phyloP scores from a whole-genome alignment of 2,797 vertebrate species.

The Pseudomugil tenellus region DNA sequence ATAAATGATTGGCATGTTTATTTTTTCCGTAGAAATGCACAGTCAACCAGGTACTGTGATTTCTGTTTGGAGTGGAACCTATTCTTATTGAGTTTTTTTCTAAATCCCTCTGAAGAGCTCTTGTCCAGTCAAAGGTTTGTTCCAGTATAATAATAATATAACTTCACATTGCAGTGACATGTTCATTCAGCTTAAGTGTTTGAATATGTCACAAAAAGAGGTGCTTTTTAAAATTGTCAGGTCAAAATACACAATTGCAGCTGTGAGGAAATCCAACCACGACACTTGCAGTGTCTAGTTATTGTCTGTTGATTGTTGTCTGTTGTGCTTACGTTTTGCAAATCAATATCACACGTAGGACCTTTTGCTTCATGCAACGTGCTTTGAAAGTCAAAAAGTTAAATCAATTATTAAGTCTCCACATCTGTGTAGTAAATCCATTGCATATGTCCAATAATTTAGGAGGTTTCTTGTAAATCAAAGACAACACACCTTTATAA shows the following conservation, averaged over 20 bases:
- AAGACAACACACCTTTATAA: neutral
- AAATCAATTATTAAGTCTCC: neutral
- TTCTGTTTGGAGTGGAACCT: neutral
- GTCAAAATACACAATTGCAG: neutral
- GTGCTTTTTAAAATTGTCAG: neutral
- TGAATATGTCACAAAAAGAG: neutral
- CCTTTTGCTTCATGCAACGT: neutral
- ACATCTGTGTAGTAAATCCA: neutral
- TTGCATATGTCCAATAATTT: neutral
- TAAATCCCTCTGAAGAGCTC: neutral
- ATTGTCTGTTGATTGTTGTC: neutral
- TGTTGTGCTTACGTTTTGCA: neutral
- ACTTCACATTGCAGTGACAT: neutral
- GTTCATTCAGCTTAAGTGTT: neutral
- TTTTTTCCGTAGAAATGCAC: neutral
- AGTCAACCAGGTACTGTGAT: neutral
- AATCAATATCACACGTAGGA: neutral
- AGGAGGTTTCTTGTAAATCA: neutral
- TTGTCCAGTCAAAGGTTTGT: slow-evolving; percentile 9
- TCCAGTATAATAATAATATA: neutral
- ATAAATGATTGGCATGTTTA: neutral
- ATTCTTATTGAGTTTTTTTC: slow-evolving; percentile 1
- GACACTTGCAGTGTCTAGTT: neutral
- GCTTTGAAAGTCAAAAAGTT: neutral
- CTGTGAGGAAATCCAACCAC: neutral